Percentiles rank a stretch among this genome's conserved stretches.
Conservation (phyloP, 2,113 vertebrate species). For the Chionis minor region DNA sequence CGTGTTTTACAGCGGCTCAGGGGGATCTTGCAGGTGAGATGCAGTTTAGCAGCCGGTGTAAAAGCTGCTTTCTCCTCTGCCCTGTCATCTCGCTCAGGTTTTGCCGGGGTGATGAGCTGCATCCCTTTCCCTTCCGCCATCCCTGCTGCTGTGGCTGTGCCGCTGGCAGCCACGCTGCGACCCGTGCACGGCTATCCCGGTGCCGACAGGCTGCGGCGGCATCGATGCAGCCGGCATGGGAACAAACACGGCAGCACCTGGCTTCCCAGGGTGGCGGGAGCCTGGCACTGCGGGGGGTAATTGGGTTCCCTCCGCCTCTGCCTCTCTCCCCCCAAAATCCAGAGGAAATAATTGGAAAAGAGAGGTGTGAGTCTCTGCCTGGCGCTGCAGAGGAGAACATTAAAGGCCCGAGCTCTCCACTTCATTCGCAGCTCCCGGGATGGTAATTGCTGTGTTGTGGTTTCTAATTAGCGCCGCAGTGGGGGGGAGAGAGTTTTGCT, state of each 20-base stretch:
- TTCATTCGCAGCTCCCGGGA: slow-evolving; percentile 77
- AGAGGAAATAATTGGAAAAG: slow-evolving; percentile 79
- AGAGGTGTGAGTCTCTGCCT: slow-evolving; percentile 77
- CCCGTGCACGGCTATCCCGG: rapidly evolving
- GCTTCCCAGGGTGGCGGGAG: neutral
- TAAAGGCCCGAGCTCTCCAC: slow-evolving; percentile 66
- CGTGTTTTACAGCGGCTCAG: rapidly evolving
- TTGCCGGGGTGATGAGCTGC: rapidly evolving
- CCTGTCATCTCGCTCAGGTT: rapidly evolving
- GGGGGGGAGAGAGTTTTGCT: slow-evolving; percentile 37
- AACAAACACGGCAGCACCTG: neutral
- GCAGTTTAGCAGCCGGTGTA: neutral
- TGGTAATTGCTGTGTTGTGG: slow-evolving; percentile 81
- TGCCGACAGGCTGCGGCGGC: neutral
- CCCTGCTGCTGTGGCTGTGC: too few relatives aligned
- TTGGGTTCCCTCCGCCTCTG: slow-evolving; percentile 14
- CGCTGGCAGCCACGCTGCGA: too few relatives aligned
- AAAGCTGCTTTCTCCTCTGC: neutral
- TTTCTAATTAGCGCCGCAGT: slow-evolving; percentile 79
- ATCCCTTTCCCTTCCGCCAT: too few relatives aligned
- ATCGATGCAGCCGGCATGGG: rapidly evolving
- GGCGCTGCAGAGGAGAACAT: slow-evolving; percentile 49
- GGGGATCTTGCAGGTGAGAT: rapidly evolving
- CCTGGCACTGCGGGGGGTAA: neutral
- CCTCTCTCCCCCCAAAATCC: slow-evolving; percentile 27